Evolutionary conservation across 1,140 invertebrate genomes (phyloP).

Genomic region (Drosophila ohnishii): DNA sequence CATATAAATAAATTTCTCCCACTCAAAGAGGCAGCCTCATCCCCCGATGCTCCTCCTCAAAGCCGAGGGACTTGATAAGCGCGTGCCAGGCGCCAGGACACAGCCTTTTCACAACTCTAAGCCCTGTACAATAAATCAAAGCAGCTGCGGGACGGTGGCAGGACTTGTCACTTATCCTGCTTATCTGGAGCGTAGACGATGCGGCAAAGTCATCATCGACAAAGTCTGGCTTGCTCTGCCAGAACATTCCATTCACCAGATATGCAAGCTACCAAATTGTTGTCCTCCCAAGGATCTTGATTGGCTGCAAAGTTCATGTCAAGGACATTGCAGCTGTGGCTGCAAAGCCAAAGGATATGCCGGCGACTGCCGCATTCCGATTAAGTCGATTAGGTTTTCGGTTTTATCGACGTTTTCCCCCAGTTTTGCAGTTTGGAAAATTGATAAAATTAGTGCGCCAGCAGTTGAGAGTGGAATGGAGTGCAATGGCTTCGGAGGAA

Average conservation of each 20-base stretch:
- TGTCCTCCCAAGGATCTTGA: slow-evolving; percentile 19
- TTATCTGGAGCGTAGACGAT: slow-evolving; percentile 59
- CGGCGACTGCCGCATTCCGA: slow-evolving; percentile 47
- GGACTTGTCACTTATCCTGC: slow-evolving; percentile 41
- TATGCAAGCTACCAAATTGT: slow-evolving; percentile 14
- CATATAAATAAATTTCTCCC: slow-evolving; percentile 76
- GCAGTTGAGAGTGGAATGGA: slow-evolving; percentile 24
- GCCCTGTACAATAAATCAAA: slow-evolving; percentile 77
- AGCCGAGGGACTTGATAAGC: slow-evolving; percentile 51
- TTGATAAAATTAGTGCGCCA: slow-evolving; percentile 67
- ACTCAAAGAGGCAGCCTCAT: neutral
- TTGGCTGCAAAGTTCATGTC: slow-evolving; percentile 55
- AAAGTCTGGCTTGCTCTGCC: slow-evolving; percentile 10
- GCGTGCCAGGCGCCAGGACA: slow-evolving; percentile 46
- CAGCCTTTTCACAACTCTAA: slow-evolving; percentile 72
- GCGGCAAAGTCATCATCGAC: slow-evolving; percentile 63
- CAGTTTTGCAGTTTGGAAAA: slow-evolving; percentile 47
- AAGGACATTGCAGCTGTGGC: slow-evolving; percentile 64
- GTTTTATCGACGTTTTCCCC: slow-evolving; percentile 47
- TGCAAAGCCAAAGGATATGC: slow-evolving; percentile 19
- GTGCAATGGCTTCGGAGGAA: slow-evolving; percentile 6
- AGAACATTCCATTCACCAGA: slow-evolving; percentile 31
- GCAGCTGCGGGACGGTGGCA: slow-evolving; percentile 29
- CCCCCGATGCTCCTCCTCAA: neutral
- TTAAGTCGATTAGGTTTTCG: slow-evolving; percentile 61